Conservation (phyloP, 2,797 vertebrate genomes). For the Paramormyrops hopkinsi region DNA sequence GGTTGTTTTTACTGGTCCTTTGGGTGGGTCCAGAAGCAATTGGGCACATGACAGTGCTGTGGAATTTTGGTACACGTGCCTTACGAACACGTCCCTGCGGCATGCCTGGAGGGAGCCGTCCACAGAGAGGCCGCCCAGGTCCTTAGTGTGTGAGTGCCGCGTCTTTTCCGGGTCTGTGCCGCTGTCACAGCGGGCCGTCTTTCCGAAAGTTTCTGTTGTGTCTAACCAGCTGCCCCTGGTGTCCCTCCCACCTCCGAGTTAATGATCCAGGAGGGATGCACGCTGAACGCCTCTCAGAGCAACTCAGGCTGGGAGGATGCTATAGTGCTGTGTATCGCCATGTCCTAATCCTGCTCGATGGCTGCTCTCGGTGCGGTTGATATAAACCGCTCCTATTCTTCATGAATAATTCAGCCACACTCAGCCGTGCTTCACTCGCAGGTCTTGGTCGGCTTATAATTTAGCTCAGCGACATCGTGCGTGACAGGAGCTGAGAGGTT, state of each 20-base stretch:
- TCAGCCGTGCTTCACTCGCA: constrained; percentile 48
- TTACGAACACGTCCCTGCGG: constrained; percentile 40
- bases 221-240: constrained; percentile 38
- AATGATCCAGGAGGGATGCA: constrained; percentile 53
- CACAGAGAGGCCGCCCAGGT: constrained; percentile 53
- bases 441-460: constrained; percentile 21
- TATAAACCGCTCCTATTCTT: constrained; percentile 66
- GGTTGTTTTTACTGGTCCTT: neutral
- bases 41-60: constrained; percentile 62
- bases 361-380: constrained; percentile 61
- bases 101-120: constrained; percentile 42
- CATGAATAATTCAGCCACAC: constrained; percentile 63
- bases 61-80: constrained; percentile 56
- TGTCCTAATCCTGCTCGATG: constrained; percentile 67
- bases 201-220: constrained; percentile 38
- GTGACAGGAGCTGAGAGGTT: neutral
- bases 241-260: constrained; percentile 36
- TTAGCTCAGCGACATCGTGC: neutral
- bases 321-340: neutral
- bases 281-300: constrained; percentile 27
- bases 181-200: neutral
- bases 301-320: constrained; percentile 19
- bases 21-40: neutral
- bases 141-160: constrained; percentile 51
- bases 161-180: neutral